Percentiles rank a stretch among this genome's conserved stretches.
phyloP scores from a whole-genome alignment of 2,888 invertebrate genomes.

The Xylota sylvarum region DNA sequence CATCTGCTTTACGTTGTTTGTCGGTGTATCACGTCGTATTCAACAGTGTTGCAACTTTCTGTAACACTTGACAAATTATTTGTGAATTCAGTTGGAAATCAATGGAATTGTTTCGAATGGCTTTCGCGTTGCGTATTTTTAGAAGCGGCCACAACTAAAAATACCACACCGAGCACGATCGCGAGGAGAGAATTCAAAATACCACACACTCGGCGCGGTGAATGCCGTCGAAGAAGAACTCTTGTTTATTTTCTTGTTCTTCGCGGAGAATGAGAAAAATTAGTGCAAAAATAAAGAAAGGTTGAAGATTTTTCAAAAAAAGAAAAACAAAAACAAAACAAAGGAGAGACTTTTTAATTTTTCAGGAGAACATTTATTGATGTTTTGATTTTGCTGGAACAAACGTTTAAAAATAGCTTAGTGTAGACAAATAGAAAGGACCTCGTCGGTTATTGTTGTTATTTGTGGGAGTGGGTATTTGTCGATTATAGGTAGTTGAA shows the following conservation, averaged over 20 bases:
- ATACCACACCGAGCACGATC: slow-evolving; percentile 32
- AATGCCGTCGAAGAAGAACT: slow-evolving; percentile 35
- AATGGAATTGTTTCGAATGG: slow-evolving; percentile 69
- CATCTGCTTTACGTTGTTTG: slow-evolving; percentile 49
- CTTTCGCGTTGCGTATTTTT: slow-evolving; percentile 55
- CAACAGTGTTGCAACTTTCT: slow-evolving; percentile 34
- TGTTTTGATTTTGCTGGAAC: background rate
- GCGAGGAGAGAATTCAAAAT: slow-evolving; percentile 40
- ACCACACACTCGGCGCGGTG: slow-evolving; percentile 58
- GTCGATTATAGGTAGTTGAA: too few relatives aligned
- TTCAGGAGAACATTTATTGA: background rate
- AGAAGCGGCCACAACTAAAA: slow-evolving; percentile 63
- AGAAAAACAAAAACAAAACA: too few relatives aligned
- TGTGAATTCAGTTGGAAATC: slow-evolving; percentile 67
- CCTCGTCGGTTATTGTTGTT: background rate
- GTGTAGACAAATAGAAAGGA: background rate
- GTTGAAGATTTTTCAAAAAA: slow-evolving; percentile 8
- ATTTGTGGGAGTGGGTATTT: too few relatives aligned
- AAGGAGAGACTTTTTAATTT: background rate
- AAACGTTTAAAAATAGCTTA: background rate
- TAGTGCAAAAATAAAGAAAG: slow-evolving; percentile 34
- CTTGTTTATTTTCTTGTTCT: slow-evolving; percentile 25
- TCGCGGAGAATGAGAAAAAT: slow-evolving; percentile 47
- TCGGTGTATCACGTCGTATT: slow-evolving; percentile 1
- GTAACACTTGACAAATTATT: slow-evolving; percentile 71